Base-by-base conservation (phyloP, 2,888 invertebrate genomes). In the Clepsis dumicolana region DNA sequence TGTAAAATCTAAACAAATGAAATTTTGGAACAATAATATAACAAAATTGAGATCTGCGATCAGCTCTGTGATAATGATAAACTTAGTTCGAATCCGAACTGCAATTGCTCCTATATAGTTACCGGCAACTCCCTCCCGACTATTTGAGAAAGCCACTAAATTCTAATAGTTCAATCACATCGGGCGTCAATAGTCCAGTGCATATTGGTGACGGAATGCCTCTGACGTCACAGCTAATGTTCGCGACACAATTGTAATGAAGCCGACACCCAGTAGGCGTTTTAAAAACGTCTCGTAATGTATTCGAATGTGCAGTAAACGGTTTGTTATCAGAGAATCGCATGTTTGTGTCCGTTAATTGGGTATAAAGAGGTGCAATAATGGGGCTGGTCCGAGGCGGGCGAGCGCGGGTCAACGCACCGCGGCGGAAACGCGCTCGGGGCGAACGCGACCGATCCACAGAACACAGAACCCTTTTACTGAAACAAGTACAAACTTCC, bases 301-400 rank as follows among this genome's bases (percentile, higher is more conserved):
- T 48, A 66, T 56, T 62, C 44, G 57, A 68, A 44, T 68, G 57
- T 63, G 56, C 67, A 62, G 57, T 50, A 64, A 67, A 63, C 24
- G 68, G 41, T 35, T 29, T 68, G 52, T 68, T 68, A 68, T 68
- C 68, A 53, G 24, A 2, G 67, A 68, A 64, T 64, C 68, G 68
- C 72, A 71, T 67, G 72, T 73, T 73, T 73, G 73, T 68, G 71
- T 74, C 74, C 72, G 76, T 80, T 79, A 81, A 83, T 80, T 77
- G 78, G 77, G 76, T 79, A 72, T 75, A 83, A 74, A 74, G 77
- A 75, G 76, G 76, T 75, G 77, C 74, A 74, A 77, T 75, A 76
- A 73, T 77, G 75, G 73, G 67, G 65, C 67, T 69, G 64, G 66
- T 50, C 62, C 62, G 69, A 68, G 60, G 65, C 53, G 44, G 29